Base-by-base conservation (phyloP, 2,797 vertebrate species). In the Poeciliopsis gracilis region DNA sequence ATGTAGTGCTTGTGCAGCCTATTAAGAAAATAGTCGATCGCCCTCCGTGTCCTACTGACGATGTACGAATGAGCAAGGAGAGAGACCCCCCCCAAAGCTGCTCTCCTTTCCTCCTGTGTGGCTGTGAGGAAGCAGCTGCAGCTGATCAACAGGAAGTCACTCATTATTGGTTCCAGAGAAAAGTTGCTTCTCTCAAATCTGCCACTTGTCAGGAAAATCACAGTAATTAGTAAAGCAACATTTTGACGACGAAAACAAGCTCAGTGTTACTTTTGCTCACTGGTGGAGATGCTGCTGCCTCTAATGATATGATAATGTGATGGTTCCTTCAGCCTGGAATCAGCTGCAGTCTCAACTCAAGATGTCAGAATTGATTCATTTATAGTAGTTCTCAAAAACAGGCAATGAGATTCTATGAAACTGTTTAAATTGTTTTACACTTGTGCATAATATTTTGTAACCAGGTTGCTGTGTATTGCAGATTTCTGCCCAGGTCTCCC, bases 91-190 rank as follows among this genome's bases (percentile, higher is more conserved):
- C 0, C 51, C 23, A n/a, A 12, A 55, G 25, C 53, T 55, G 23
- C 23, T n/a, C 23, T 55, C 25, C 23, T 11, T n/a, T 72, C 57
- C 77, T 45, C 75, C 13, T 25, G 53, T 53, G 18, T 55, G 53
- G 79, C 76, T 71, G 79, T 12, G 63, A 25, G 23, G n/a, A 74
- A n/a, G 49, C 23, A 74, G 49, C 80, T 36, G 73, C 75, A 5
- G 75, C 70, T 66, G 77, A 82, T 73, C 66, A 70, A 38, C 76
- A 77, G 72, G 28, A 82, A 85, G 71, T 78, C 46, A 85, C 38
- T 88, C 84, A 81, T 77, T 73, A 73, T 59, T 57, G 53, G 3
- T 10, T 57, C 10, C 9, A 57, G 53, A 45, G 59, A 57, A 55
- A 43, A 41, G 7, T 36, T 25, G 74, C 18, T 61, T 76, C 72